Percentiles rank a stretch among this genome's conserved stretches.
Evolutionary conservation across 2,113 vertebrate genomes (phyloP).

Genomic region (Gadus chalcogrammus): DNA sequence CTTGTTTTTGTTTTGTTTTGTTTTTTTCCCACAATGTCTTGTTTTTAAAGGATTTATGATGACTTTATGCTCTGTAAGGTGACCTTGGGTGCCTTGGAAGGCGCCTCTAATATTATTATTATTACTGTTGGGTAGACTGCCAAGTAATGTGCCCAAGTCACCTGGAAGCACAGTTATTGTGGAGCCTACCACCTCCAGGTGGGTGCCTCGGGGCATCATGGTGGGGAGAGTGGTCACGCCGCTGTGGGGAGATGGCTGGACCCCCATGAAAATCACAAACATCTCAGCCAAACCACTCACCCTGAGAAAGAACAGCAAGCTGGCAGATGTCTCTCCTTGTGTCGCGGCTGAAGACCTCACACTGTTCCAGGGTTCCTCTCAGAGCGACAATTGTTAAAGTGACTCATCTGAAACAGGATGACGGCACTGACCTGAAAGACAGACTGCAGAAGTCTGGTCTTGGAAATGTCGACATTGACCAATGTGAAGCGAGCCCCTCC

Average conservation of each 20-base stretch:
- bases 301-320: neutral
- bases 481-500: no score
- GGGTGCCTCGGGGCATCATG: constrained; percentile 5
- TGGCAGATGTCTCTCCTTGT: constrained; percentile 31
- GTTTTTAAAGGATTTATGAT: no score
- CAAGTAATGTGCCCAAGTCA: neutral
- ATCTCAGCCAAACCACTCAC: constrained; percentile 13
- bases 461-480: no score
- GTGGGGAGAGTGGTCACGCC: constrained; percentile 21
- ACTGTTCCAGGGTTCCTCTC: constrained; percentile 6
- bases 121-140: constrained; percentile 29
- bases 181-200: constrained; percentile 10
- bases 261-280: constrained; percentile 20
- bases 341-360: constrained; percentile 12
- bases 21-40: no score
- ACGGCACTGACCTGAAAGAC: neutral
- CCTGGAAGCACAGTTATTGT: constrained; percentile 23
- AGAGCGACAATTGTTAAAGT: constrained; percentile 3
- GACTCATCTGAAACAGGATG: neutral
- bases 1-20: no score
- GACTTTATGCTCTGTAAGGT: no score
- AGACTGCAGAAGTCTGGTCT: no score
- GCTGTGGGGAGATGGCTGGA: constrained; percentile 22
- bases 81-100: no score
- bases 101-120: no score